Evolutionary conservation across 2,113 vertebrate species (phyloP).

Genomic region (Rhipidura dahli): DNA sequence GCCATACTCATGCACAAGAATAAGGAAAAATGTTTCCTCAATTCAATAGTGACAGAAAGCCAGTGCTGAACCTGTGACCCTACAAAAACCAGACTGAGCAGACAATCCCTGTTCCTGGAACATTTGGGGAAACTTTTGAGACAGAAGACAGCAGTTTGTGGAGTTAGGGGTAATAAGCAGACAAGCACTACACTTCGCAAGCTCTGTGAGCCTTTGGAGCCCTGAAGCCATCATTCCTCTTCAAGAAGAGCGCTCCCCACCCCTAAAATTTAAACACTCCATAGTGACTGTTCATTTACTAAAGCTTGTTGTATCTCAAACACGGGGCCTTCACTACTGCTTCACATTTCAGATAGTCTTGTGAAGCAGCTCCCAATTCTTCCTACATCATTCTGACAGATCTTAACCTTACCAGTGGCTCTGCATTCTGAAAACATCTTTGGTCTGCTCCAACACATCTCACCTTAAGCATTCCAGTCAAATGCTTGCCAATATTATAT

Average conservation of each 20-base stretch:
- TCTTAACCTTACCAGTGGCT: background rate
- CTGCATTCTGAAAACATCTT: background rate
- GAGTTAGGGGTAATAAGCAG: background rate
- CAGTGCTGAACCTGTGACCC: background rate
- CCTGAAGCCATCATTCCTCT: background rate
- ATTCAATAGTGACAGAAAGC: background rate
- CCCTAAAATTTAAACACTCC: background rate
- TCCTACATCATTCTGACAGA: background rate
- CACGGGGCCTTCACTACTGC: background rate
- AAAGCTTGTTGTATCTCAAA: background rate
- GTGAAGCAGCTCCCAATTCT: background rate
- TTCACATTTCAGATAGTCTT: background rate
- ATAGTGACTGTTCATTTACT: background rate
- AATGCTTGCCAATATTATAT: background rate
- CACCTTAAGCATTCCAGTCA: background rate
- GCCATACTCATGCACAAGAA: background rate
- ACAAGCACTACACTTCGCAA: background rate
- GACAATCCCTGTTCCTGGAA: background rate
- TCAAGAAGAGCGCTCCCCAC: background rate
- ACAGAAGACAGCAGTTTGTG: background rate
- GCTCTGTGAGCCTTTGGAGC: background rate
- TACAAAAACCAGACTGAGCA: background rate
- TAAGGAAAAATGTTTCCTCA: background rate
- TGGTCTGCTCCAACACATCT: background rate
- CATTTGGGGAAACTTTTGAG: background rate